Percentiles rank a stretch among this genome's conserved stretches.
These are phyloP conservation scores for Regulus satrapa DNA, from an alignment of 2,113 vertebrate genomes.

Conservation along the genomic window DNA sequence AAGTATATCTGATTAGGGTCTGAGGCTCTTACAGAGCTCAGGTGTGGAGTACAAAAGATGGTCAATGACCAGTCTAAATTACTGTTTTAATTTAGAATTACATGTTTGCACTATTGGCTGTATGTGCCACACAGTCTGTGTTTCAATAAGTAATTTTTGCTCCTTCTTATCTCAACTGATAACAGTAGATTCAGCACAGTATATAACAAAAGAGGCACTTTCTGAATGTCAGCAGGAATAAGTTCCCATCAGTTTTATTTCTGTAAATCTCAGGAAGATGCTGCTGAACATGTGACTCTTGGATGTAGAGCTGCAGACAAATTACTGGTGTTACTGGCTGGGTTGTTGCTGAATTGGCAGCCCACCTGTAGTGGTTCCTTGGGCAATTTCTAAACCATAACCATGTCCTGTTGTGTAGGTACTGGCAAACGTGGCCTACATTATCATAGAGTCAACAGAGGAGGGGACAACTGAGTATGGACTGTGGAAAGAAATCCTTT, in stretches of 20 bases:
- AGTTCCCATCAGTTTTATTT: neutral
- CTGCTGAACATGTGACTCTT: neutral
- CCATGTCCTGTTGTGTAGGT: conserved; percentile 62
- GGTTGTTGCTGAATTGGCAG: neutral
- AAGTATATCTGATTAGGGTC: neutral
- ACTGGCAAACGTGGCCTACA: conserved; percentile 84
- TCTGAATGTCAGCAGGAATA: neutral
- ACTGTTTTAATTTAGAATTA: neutral
- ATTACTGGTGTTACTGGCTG: neutral
- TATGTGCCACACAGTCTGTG: neutral
- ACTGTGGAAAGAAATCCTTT: conserved; percentile 85
- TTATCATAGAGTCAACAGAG: conserved; percentile 88
- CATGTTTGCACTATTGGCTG: accelerated
- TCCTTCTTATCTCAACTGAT: neutral
- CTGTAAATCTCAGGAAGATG: neutral
- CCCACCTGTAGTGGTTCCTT: neutral
- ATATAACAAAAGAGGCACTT: neutral
- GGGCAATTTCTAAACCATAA: neutral
- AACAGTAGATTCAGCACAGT: neutral
- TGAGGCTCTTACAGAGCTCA: neutral
- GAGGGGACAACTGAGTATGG: conserved; percentile 83
- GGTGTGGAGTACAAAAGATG: neutral
- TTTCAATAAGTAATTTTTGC: neutral
- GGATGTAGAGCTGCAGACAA: neutral
- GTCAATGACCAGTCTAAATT: neutral